Evolutionary conservation across 2,888 invertebrate species (phyloP).

Genomic region (Anthrax anthrax): DNA sequence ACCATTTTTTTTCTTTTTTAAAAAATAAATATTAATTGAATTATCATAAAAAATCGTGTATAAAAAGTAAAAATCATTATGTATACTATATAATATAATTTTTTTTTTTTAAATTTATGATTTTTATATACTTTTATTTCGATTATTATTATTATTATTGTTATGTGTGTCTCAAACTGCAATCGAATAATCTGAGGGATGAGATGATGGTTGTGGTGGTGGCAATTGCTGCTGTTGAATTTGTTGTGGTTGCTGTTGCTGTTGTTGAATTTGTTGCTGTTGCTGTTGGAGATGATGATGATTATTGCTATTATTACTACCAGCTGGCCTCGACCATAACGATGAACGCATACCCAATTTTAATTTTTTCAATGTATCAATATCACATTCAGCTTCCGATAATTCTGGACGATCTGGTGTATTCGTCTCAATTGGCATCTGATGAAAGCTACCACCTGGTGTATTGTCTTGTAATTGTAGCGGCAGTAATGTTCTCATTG

Average conservation of each 20-base stretch:
- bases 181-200: slow-evolving; percentile 59
- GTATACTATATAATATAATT: neutral
- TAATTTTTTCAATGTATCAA: slow-evolving; percentile 57
- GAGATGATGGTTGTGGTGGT: slow-evolving; percentile 38
- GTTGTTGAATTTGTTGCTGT: slow-evolving; percentile 17
- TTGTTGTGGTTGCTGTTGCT: slow-evolving; percentile 10
- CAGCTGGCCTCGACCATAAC: slow-evolving; percentile 49
- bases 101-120: neutral
- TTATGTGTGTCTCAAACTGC: slow-evolving; percentile 41
- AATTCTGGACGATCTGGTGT: slow-evolving; percentile 41
- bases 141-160: neutral
- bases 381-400: slow-evolving; percentile 57
- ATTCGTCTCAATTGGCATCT: slow-evolving; percentile 19
- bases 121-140: neutral
- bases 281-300: slow-evolving; percentile 24
- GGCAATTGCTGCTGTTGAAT: slow-evolving; percentile 14
- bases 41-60: neutral
- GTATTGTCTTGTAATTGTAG: slow-evolving; percentile 39
- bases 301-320: slow-evolving; percentile 26
- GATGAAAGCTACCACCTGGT: slow-evolving; percentile 23
- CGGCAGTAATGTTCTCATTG: slow-evolving; percentile 48
- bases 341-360: slow-evolving; percentile 55
- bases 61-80: neutral
- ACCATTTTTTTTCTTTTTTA: neutral
- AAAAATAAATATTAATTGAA: neutral